Conservation (phyloP, 2,113 vertebrate genomes). For the Cariama cristata region DNA sequence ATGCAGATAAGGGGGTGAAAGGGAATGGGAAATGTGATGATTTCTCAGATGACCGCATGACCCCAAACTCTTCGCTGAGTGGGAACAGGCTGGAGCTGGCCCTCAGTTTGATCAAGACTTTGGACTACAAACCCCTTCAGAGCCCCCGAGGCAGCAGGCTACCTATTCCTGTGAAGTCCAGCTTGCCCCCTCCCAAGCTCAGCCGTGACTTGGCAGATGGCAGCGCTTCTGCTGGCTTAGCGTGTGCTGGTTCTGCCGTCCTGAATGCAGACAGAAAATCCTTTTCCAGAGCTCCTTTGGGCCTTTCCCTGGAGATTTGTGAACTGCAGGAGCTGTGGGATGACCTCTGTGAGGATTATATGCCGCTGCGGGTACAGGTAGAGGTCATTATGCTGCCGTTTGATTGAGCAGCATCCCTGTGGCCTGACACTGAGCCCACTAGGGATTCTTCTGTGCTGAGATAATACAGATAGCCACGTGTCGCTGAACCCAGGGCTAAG, state of each 20-base stretch:
- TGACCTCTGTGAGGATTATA: constrained; percentile 86
- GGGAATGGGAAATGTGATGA: constrained; percentile 80
- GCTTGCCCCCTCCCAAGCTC: constrained; percentile 55
- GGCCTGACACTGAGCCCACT: neutral
- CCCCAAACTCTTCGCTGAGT: neutral
- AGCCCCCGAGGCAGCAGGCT: constrained; percentile 86
- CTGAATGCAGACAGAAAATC: constrained; percentile 61
- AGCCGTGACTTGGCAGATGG: constrained; percentile 60
- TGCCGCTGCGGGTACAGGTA: constrained; percentile 88
- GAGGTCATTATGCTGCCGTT: constrained; percentile 1
- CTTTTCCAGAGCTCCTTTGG: constrained; percentile 70
- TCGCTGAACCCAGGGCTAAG: constrained; percentile 7
- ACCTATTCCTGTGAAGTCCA: constrained; percentile 83
- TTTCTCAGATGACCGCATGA: constrained; percentile 76
- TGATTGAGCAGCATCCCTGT: neutral
- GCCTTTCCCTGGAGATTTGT: constrained; percentile 79
- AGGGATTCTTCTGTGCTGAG: constrained; percentile 43
- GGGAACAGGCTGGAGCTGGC: constrained; percentile 79
- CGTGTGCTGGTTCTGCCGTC: constrained; percentile 36
- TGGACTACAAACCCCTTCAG: constrained; percentile 86
- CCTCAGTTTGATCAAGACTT: constrained; percentile 81
- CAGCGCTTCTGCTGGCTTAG: neutral
- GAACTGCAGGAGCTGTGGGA: constrained; percentile 90
- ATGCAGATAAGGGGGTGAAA: constrained; percentile 48
- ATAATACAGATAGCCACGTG: constrained; percentile 24